Conservation (phyloP, 2,797 vertebrate genomes). For the Myotis daubentonii region DNA sequence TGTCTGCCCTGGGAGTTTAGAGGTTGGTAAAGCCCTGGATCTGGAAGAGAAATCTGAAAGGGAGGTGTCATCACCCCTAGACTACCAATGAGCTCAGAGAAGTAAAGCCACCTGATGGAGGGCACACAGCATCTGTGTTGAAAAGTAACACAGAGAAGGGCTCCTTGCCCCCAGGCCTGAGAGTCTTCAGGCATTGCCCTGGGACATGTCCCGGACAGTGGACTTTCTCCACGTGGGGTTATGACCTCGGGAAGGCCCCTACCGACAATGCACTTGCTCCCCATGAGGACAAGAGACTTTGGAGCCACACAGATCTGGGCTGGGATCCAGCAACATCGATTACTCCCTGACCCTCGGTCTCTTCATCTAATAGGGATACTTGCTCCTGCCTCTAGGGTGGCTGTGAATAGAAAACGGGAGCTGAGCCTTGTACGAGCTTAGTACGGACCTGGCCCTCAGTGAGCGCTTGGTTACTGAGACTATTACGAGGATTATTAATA, state of each 20-base stretch:
- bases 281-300: neutral
- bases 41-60: neutral
- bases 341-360: neutral
- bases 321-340: neutral
- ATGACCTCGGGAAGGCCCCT: neutral
- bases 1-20: rapidly evolving
- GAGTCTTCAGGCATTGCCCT: neutral
- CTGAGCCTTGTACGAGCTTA: rapidly evolving
- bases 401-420: neutral
- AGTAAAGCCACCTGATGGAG: neutral
- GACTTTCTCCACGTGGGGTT: neutral
- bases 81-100: neutral
- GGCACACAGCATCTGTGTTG: neutral
- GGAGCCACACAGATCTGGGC: neutral
- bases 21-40: neutral
- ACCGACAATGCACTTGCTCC: rapidly evolving
- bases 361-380: rapidly evolving
- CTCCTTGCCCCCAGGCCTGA: neutral
- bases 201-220: rapidly evolving
- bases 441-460: rapidly evolving
- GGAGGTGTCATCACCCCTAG: neutral
- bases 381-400: neutral
- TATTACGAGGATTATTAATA: neutral
- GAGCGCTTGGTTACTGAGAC: neutral
- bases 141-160: neutral